Conservation (phyloP, 2,797 vertebrate species). For the Lophotriccus pileatus region DNA sequence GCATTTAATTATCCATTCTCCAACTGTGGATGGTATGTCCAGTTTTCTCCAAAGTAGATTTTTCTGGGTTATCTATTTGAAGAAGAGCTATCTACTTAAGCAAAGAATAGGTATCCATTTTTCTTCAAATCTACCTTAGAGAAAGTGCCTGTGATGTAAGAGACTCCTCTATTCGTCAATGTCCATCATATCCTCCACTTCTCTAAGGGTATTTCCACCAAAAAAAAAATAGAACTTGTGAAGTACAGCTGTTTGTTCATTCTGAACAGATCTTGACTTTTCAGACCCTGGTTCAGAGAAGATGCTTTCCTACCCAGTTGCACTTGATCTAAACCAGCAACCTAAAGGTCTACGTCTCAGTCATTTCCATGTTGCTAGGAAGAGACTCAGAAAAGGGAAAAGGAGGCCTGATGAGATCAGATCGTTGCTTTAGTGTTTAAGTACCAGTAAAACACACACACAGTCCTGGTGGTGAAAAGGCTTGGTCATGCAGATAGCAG, state of each 20-base stretch:
- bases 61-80: neutral
- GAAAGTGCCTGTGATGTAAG: neutral
- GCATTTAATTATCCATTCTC: neutral
- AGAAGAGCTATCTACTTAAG: neutral
- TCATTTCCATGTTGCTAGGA: rapidly evolving
- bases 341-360: neutral
- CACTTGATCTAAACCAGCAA: neutral
- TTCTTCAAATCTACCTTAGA: neutral
- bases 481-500: neutral
- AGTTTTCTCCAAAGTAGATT: neutral
- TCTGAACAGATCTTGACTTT: neutral
- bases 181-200: neutral
- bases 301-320: neutral
- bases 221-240: neutral
- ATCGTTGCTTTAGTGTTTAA: neutral
- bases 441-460: neutral
- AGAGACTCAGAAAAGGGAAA: neutral
- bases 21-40: neutral
- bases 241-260: neutral
- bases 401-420: neutral
- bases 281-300: neutral
- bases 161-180: neutral
- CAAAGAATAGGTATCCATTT: neutral
- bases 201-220: neutral
- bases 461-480: neutral